Percentiles rank a stretch among this genome's conserved stretches.
Conservation (phyloP, 2,888 invertebrate genomes). For the Acrocera orbiculus region DNA sequence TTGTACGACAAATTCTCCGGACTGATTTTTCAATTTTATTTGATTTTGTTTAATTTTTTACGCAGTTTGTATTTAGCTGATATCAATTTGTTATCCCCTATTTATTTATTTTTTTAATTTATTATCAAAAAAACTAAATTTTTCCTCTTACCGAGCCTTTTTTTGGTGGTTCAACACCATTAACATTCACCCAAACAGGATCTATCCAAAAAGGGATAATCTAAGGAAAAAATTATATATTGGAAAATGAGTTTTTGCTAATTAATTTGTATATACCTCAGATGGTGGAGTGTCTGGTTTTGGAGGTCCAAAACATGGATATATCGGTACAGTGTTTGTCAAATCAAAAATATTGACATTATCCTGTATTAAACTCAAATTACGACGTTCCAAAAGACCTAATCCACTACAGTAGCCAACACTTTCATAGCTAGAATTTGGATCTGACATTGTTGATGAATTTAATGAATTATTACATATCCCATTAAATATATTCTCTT, state of each 20-base stretch:
- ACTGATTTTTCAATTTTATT: too few species aligned
- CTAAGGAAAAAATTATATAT: conserved; percentile 13
- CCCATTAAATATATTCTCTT: conserved; percentile 4
- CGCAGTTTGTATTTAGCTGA: too few species aligned
- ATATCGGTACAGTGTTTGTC: conserved; percentile 18
- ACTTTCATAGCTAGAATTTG: conserved; percentile 18
- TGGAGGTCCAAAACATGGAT: conserved; percentile 22
- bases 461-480: conserved; percentile 14
- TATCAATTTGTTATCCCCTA: too few species aligned
- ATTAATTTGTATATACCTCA: conserved; percentile 16
- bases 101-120: too few species aligned
- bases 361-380: not conserved
- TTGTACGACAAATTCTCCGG: too few species aligned
- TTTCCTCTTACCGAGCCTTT: conserved; percentile 16
- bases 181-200: conserved; percentile 26
- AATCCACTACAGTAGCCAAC: not conserved
- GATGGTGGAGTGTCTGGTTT: conserved; percentile 25
- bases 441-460: conserved; percentile 15
- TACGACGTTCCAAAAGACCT: conserved; percentile 2
- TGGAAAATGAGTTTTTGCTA: not conserved
- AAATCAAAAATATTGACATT: conserved; percentile 17
- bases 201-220: conserved; percentile 30
- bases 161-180: conserved; percentile 14
- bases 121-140: too few species aligned
- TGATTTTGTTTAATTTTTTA: too few species aligned